A percentile compares a stretch with the other conserved stretches of the same genome.
phyloP scores from a whole-genome alignment of 2,888 invertebrate genomes.

The Cryptus armator region DNA sequence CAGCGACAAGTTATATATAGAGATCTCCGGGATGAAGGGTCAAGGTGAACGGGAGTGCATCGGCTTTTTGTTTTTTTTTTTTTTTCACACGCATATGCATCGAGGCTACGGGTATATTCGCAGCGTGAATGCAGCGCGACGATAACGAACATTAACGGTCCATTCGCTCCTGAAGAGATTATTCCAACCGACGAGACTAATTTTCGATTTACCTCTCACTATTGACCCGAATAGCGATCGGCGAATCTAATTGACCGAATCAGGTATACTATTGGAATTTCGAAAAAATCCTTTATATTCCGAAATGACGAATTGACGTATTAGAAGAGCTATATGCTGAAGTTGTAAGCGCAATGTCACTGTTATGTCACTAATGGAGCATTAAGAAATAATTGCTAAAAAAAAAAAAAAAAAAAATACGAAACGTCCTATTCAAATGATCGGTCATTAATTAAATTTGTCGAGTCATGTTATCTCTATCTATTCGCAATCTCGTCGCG shows the following conservation, averaged over 20 bases:
- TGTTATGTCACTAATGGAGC: neutral
- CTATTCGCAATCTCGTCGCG: neutral
- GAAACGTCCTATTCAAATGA: neutral
- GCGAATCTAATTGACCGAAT: neutral
- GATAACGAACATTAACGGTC: neutral
- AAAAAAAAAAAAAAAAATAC: neutral
- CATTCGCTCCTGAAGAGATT: neutral
- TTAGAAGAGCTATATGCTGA: neutral
- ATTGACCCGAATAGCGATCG: neutral
- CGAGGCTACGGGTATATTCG: neutral
- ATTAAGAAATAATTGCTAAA: neutral
- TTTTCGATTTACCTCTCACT: neutral
- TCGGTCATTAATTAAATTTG: neutral
- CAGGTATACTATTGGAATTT: neutral
- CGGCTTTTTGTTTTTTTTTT: neutral
- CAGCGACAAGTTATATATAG: neutral
- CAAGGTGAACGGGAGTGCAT: conserved; percentile 38
- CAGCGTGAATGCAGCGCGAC: neutral
- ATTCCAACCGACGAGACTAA: neutral
- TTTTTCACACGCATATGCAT: neutral
- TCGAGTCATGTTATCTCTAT: neutral
- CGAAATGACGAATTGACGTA: neutral
- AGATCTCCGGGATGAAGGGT: conserved; percentile 14
- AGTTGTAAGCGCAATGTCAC: neutral
- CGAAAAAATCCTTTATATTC: neutral